Evolutionary conservation across 2,797 vertebrate genomes (phyloP), one percentile per base, ranked within the genome.

Genomic region (Macropus fuliginosus): DNA sequence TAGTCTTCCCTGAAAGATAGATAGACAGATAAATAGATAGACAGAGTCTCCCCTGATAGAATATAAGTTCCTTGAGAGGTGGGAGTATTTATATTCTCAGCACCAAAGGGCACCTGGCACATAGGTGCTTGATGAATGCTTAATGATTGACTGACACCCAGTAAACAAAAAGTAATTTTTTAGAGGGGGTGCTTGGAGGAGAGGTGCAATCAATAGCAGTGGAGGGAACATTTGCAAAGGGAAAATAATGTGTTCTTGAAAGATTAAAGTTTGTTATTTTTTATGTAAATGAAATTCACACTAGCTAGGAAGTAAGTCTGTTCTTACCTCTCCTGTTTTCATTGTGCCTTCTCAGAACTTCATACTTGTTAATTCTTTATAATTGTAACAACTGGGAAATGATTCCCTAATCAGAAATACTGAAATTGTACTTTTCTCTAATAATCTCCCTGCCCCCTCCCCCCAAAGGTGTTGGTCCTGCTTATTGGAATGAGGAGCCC

Each of bases 351-450:
- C 52, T 9, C 40, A 74, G 24, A 57, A 91, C 87, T 87, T 90
- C 50, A 4, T 57, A n/a, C 66, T 40, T 95, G 62, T 91, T 90
- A 87, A 92, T 81, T 46, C 34, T 50, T n/a, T 18, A 27, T 89
- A 56, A 6, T 96, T 54, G 55, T 91, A 92, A 52, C 4, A 94
- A 50, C 31, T 29, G 56, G 62, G 46, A 40, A 91, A 40, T 54
- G 59, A 34, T 27, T 66, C n/a, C 54, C 57, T 66, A 5, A n/a
- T 96, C 94, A 96, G 92, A 97, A 96, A 94, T 93, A 91, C 92
- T 96, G 94, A 95, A 93, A 92, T 95, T 97, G 34, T n/a, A 91
- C 91, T 34, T 50, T 92, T 97, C 93, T 95, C 46, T 91, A 34
- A 95, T 87, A 87, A 50, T 87, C 74, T 87, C 40, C 74, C 66